phyloP scores from a whole-genome alignment of 2,888 invertebrate species.

The Coelogynopora nodosa region DNA sequence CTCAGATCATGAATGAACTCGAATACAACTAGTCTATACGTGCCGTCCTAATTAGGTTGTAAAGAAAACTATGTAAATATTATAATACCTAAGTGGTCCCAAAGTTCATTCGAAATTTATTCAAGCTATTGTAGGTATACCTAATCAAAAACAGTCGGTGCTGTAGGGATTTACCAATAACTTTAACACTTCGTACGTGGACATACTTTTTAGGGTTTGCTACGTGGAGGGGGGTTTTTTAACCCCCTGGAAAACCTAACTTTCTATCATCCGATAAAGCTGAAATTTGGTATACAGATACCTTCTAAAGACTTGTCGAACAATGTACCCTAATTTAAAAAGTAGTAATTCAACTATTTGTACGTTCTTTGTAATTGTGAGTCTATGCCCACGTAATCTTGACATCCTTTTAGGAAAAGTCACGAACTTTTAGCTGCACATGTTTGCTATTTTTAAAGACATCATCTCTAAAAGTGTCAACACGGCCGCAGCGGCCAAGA shows the following conservation, averaged over 20 bases:
- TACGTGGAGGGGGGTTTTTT: too few species aligned
- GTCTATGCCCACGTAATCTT: not conserved
- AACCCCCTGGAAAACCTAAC: too few species aligned
- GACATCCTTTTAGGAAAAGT: not conserved
- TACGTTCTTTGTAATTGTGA: not conserved
- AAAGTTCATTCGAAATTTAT: not conserved
- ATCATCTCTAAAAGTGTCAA: not conserved
- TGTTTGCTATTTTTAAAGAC: not conserved
- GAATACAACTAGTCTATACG: not conserved
- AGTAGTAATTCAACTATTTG: not conserved
- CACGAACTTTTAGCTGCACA: not conserved
- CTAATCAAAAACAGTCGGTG: not conserved
- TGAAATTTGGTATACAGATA: too few species aligned
- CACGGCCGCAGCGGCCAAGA: not conserved
- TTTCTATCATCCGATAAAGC: too few species aligned
- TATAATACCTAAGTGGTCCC: not conserved
- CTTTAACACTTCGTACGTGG: too few species aligned
- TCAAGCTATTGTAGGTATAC: not conserved
- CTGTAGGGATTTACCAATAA: not conserved
- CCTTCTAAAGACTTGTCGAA: too few species aligned
- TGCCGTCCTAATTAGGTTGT: not conserved
- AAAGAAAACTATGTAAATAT: not conserved
- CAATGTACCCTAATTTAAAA: not conserved
- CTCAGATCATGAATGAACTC: not conserved
- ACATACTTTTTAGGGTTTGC: too few species aligned